Percentiles rank a stretch among this genome's conserved stretches.
phyloP scores from a whole-genome alignment of 2,113 vertebrate genomes.

The Fulmarus glacialis region DNA sequence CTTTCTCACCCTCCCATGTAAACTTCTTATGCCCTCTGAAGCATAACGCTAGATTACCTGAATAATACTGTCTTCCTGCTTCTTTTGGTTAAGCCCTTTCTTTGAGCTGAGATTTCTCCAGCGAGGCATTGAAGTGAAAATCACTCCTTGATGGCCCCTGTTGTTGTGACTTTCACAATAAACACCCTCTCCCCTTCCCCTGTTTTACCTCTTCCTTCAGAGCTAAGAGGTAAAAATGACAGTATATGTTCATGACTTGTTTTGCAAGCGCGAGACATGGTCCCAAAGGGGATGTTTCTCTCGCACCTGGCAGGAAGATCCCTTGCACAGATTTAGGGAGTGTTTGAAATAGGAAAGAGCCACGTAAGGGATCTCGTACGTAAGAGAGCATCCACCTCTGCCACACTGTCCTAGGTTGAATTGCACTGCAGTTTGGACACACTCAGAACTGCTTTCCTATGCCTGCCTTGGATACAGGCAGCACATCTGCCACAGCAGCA shows the following conservation, averaged over 20 bases:
- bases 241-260: background rate
- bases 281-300: background rate
- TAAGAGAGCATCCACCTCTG: background rate
- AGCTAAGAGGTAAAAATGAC: background rate
- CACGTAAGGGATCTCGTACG: background rate
- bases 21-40: background rate
- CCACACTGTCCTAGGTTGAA: accelerated
- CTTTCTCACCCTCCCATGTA: constrained; percentile 3
- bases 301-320: accelerated
- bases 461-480: background rate
- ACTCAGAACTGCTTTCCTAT: background rate
- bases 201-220: background rate
- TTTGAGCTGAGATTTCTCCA: background rate
- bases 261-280: background rate
- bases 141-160: background rate
- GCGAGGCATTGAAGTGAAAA: background rate
- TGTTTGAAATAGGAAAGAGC: background rate
- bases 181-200: background rate
- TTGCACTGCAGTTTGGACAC: background rate
- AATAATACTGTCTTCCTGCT: background rate
- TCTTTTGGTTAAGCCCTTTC: background rate
- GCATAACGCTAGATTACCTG: background rate
- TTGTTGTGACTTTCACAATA: background rate
- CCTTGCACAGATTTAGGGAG: background rate
- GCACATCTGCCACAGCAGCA: background rate